These are phyloP conservation scores for Miltochrista miniata DNA, from an alignment of 2,888 invertebrate genomes.

Conservation along the genomic window DNA sequence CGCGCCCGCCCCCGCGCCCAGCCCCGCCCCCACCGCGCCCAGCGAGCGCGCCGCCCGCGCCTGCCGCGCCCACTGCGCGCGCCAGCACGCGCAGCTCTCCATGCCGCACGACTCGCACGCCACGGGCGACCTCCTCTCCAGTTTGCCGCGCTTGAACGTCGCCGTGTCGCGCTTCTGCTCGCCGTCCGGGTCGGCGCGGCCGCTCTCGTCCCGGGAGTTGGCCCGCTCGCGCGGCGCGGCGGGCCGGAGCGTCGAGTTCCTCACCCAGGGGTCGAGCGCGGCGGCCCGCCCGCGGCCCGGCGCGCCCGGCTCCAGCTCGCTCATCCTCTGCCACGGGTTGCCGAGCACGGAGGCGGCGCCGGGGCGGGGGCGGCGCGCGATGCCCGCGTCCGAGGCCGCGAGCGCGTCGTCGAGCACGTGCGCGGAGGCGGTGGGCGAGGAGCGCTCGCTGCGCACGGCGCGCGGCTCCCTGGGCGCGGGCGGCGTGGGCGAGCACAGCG, in stretches of 20 bases:
- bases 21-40: conserved; percentile 35
- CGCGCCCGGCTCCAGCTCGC: conserved; percentile 54
- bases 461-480: conserved; percentile 35
- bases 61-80: conserved; percentile 45
- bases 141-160: conserved; percentile 46
- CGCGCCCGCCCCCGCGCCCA: conserved; percentile 32
- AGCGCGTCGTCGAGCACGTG: conserved; percentile 32
- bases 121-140: conserved; percentile 54
- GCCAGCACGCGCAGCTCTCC: conserved; percentile 36
- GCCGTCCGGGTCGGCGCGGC: conserved; percentile 26
- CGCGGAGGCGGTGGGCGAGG: conserved; percentile 54
- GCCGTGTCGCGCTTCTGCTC: conserved; percentile 30
- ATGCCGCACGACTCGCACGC: conserved; percentile 56
- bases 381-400: conserved; percentile 9
- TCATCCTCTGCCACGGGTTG: conserved; percentile 69
- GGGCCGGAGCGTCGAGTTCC: conserved; percentile 28
- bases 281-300: conserved; percentile 29
- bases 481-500: conserved; percentile 42
- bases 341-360: conserved; percentile 39
- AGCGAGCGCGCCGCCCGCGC: conserved; percentile 53
- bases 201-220: conserved; percentile 33
- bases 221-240: conserved; percentile 21
- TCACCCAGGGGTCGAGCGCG: conserved; percentile 51
- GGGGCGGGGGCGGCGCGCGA: conserved; percentile 25
- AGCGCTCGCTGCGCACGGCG: conserved; percentile 50